A percentile compares a stretch with the other conserved stretches of the same genome.
phyloP scores from a whole-genome alignment of 2,797 vertebrate species.

The Bufotes viridis region DNA sequence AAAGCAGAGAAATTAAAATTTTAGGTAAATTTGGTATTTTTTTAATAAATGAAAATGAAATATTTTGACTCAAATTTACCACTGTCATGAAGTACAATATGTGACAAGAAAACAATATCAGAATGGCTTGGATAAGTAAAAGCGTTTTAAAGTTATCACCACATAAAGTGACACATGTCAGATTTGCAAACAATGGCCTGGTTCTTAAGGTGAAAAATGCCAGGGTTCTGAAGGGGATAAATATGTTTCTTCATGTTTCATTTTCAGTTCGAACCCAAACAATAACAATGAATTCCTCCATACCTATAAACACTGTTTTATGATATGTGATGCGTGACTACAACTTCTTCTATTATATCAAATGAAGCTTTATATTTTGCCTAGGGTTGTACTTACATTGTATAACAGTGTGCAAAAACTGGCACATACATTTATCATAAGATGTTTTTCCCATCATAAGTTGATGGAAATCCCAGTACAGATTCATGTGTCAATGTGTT shows the following conservation, averaged over 20 bases:
- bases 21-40: too few species aligned
- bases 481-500: constrained; percentile 5
- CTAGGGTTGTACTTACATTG: constrained; percentile 38
- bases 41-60: too few species aligned
- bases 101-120: too few species aligned
- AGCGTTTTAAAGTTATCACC: too few species aligned
- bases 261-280: not conserved
- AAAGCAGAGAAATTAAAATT: too few species aligned
- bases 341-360: constrained; percentile 18
- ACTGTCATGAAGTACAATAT: too few species aligned
- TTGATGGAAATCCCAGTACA: constrained; percentile 4
- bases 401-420: constrained; percentile 28
- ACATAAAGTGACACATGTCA: too few species aligned
- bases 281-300: not conserved
- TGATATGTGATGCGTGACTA: constrained; percentile 1
- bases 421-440: constrained; percentile 30
- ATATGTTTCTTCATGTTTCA: not conserved
- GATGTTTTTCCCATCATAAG: constrained; percentile 38
- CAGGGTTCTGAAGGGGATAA: too few species aligned
- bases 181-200: too few species aligned
- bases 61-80: too few species aligned
- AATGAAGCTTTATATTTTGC: constrained; percentile 43
- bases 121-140: too few species aligned
- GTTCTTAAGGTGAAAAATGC: too few species aligned
- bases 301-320: not conserved